Conservation (phyloP, 1,140 invertebrate species). For the Drosophila kohkoa region DNA sequence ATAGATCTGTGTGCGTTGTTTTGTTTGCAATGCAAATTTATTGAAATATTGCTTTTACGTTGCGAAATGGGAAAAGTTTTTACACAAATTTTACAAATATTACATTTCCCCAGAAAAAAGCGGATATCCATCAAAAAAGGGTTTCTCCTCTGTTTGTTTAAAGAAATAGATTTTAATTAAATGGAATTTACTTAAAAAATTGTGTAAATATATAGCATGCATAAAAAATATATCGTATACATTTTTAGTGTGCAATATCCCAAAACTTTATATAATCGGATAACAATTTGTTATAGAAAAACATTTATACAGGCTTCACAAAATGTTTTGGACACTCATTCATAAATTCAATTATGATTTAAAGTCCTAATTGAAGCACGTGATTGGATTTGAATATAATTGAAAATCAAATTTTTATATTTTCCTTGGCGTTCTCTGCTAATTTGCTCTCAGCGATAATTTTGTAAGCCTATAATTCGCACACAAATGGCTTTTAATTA, state of each 20-base stretch:
- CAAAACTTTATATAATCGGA: no score
- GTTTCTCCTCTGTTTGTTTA: not conserved
- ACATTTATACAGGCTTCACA: no score
- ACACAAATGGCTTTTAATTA: slow-evolving; percentile 74
- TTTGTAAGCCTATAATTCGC: slow-evolving; percentile 59
- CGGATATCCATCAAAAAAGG: not conserved
- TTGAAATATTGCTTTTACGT: slow-evolving; percentile 28
- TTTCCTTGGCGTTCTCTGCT: not conserved
- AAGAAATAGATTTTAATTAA: not conserved
- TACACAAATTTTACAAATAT: not conserved
- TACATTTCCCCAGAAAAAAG: not conserved
- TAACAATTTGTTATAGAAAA: no score
- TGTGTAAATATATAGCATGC: not conserved
- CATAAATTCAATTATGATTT: slow-evolving; percentile 3
- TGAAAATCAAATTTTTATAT: slow-evolving; percentile 30
- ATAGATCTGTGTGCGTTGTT: not conserved
- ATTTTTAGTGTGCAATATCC: not conserved
- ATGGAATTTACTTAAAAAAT: not conserved
- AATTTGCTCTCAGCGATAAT: slow-evolving; percentile 21
- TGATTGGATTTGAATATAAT: slow-evolving; percentile 36
- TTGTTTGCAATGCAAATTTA: slow-evolving; percentile 46
- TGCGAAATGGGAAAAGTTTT: slow-evolving; percentile 26
- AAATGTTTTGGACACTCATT: no score
- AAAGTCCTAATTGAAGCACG: not conserved
- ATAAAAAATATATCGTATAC: not conserved